Evolutionary conservation across 2,113 vertebrate genomes (phyloP), one percentile per base, ranked within the genome.

Genomic region (Haliaeetus leucogaster): DNA sequence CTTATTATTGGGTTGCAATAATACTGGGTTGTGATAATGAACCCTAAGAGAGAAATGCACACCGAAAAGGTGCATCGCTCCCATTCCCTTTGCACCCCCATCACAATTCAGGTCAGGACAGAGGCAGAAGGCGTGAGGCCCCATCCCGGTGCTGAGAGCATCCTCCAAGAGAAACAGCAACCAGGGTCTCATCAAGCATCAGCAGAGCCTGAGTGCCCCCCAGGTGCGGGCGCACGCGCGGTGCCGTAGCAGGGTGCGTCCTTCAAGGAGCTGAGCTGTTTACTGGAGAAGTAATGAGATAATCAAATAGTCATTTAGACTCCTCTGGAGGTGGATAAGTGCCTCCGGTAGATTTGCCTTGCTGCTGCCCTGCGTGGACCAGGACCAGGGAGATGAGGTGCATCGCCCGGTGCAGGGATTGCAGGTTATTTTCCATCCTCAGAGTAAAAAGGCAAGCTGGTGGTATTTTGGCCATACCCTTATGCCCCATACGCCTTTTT

Each of bases 201-300:
- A 65, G 66, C 84, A 77, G 82, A 82, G 93, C 47, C 88, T 32
- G 2, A 86, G 76, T 23, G 34, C 40, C 95, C 80, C 82, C 10
- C 4, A 36, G 91, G 29, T 8, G 42, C 8, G 23, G 65, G 68
- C 8, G 2, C 2, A 5, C 3, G 7, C 5, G 10, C 0, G 0
- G 23, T 19, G 53, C 50, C 6, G 1, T 9, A 66, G n/a, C 22
- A 23, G 86, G 32, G 45, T 36, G 66, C 1, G 3, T 47, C 93
- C 92, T 96, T 96, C 90, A n/a, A 95, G 97, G 94, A 97, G 94
- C 90, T 8, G 65, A 89, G 58, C 21, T 97, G 90, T 96, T 97
- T 96, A 81, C 86, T 78, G 74, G 58, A 26, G 55, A 79, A 79
- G 65, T 56, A 86, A 86, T 78, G 86, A 93, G 40, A 72, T 71